Percentiles rank a stretch among this genome's conserved stretches.
Conservation (phyloP, 1,140 invertebrate species). For the Microplitis demolitor region DNA sequence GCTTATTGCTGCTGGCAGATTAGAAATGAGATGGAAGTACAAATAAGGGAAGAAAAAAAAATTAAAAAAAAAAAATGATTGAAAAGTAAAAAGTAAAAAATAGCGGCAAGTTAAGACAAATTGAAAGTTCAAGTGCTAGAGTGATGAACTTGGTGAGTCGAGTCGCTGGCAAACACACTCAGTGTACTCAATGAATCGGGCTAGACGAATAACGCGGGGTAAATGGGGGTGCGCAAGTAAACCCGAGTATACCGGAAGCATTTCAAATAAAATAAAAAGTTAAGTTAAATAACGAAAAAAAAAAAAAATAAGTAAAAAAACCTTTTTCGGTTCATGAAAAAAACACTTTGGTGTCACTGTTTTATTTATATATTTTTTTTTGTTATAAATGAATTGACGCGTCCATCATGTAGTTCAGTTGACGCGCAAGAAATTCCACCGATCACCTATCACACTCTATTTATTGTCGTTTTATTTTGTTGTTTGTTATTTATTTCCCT, state of each 20-base stretch:
- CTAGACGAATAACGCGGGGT: not conserved
- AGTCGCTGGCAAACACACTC: conserved; percentile 22
- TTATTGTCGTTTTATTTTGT: too few species aligned
- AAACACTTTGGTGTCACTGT: too few species aligned
- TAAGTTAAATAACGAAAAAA: too few species aligned
- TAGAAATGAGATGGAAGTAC: too few species aligned
- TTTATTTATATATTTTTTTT: too few species aligned
- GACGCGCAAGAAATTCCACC: too few species aligned
- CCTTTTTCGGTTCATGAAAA: not conserved
- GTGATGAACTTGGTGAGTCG: conserved; percentile 14
- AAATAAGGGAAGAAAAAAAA: not conserved
- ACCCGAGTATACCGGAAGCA: not conserved
- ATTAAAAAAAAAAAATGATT: not conserved
- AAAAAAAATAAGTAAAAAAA: not conserved
- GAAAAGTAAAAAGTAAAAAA: not conserved
- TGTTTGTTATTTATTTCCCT: too few species aligned
- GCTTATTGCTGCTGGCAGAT: too few species aligned
- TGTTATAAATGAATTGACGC: not conserved
- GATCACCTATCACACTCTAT: too few species aligned
- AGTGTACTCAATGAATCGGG: not conserved
- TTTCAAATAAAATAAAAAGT: not conserved
- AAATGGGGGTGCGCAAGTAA: not conserved
- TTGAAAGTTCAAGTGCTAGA: conserved; percentile 2
- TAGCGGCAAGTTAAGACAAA: not conserved
- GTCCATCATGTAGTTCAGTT: conserved; percentile 3